phyloP scores from a whole-genome alignment of 2,797 vertebrate species.

The Heliangelus exortis region DNA sequence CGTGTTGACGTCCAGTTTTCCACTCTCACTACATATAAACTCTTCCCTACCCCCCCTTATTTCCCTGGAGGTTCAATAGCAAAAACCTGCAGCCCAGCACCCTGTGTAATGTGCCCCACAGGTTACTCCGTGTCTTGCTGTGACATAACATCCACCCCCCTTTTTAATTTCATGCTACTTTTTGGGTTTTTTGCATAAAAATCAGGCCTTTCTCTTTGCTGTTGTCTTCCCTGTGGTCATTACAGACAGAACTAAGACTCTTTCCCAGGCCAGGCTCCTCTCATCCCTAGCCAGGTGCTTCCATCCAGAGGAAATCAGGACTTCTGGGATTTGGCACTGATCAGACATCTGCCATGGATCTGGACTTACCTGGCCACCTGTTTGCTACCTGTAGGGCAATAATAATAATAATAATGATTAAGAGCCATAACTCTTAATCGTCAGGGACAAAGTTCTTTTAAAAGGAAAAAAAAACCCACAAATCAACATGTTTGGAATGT shows the following conservation, averaged over 20 bases:
- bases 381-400: background rate
- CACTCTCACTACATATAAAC: background rate
- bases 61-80: background rate
- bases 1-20: background rate
- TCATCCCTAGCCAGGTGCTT: background rate
- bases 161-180: background rate
- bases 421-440: background rate
- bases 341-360: background rate
- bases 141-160: rapidly evolving
- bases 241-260: background rate
- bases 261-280: background rate
- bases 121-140: background rate
- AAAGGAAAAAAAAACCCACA: background rate
- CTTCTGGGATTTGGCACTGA: background rate
- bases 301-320: rapidly evolving
- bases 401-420: background rate
- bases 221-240: background rate
- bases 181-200: background rate
- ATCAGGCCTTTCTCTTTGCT: background rate
- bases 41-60: background rate
- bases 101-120: rapidly evolving
- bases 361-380: background rate
- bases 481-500: background rate
- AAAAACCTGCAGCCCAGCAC: background rate
- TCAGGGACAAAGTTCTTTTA: background rate